These are phyloP conservation scores for Gallinago jamesoni DNA, from an alignment of 2,113 vertebrate species.

Conservation along the genomic window DNA sequence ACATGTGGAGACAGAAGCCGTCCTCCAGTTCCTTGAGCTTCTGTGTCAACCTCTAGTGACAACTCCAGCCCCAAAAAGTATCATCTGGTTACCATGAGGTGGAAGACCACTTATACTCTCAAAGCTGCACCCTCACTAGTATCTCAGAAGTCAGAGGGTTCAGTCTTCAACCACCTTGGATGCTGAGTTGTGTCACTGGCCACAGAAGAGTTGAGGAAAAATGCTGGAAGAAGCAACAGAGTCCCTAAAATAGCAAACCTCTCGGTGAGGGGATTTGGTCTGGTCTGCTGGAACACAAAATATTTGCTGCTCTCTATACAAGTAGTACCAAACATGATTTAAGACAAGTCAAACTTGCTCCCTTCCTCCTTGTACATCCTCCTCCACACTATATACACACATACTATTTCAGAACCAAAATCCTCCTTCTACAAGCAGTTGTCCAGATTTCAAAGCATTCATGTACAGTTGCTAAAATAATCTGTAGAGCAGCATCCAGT, in stretches of 20 bases:
- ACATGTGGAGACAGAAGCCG: accelerated
- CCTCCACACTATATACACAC: background rate
- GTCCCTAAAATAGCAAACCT: background rate
- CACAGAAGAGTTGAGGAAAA: background rate
- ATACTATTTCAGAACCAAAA: background rate
- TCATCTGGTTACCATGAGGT: background rate
- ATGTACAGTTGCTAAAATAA: background rate
- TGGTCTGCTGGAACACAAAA: background rate
- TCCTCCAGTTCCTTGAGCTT: background rate
- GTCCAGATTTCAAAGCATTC: background rate
- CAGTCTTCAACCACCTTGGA: background rate
- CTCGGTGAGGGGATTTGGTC: background rate
- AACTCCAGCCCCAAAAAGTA: background rate
- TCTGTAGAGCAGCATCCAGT: background rate
- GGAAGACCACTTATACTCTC: background rate
- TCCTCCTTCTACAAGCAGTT: background rate
- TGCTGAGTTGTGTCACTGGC: background rate
- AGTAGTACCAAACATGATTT: background rate
- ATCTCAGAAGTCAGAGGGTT: background rate
- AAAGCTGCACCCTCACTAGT: background rate
- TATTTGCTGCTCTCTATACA: background rate
- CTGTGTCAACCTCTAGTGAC: background rate
- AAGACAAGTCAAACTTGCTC: background rate
- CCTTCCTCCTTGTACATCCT: background rate
- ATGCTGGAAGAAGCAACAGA: background rate